These are phyloP conservation scores for Thamnophis elegans DNA, from an alignment of 2,797 vertebrate species.

Conservation along the genomic window DNA sequence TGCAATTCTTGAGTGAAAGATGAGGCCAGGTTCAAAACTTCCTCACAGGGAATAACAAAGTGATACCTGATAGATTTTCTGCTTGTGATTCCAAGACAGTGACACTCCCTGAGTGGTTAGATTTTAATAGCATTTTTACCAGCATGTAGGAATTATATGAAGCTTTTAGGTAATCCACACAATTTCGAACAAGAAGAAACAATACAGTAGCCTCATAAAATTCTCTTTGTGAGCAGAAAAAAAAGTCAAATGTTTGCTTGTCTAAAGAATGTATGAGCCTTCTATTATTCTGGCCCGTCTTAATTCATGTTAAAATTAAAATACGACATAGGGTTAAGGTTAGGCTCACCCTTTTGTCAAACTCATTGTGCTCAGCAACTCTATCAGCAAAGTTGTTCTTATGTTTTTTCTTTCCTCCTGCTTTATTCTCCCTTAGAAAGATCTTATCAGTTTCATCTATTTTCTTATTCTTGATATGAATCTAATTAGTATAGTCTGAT, in stretches of 20 bases:
- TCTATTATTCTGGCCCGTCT: background rate
- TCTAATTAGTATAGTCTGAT: background rate
- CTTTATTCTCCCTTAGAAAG: background rate
- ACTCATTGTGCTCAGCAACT: background rate
- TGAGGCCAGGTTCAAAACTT: background rate
- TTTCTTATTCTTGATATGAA: background rate
- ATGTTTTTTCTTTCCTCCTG: background rate
- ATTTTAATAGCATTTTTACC: background rate
- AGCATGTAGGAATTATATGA: fast-evolving
- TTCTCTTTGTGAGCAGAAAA: background rate
- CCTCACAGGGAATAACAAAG: background rate
- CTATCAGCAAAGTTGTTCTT: background rate
- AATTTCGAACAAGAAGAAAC: background rate
- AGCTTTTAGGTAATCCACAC: background rate
- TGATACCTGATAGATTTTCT: background rate
- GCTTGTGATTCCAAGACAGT: background rate
- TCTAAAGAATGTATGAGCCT: background rate
- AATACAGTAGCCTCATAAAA: background rate
- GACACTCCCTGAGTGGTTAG: background rate
- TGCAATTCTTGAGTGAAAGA: background rate
- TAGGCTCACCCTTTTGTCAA: background rate
- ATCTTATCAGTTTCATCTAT: background rate
- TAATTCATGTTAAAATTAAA: background rate
- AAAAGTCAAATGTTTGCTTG: background rate
- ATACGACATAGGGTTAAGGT: background rate